A percentile compares a stretch with the other conserved stretches of the same genome.
These are phyloP conservation scores for Enteromius trimaculatus DNA, from an alignment of 2,797 vertebrate species.

Conservation along the genomic window DNA sequence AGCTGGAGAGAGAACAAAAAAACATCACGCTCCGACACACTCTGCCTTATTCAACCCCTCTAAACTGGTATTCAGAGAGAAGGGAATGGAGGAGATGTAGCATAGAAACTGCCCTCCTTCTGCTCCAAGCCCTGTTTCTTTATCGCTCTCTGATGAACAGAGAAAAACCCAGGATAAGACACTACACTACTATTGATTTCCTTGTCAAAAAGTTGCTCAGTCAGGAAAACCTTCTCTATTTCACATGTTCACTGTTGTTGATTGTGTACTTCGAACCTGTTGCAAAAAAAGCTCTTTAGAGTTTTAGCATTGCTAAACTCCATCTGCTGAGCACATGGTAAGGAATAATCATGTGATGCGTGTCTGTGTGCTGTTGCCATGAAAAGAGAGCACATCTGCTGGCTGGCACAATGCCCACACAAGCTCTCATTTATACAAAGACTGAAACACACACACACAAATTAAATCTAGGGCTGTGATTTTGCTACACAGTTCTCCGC, in stretches of 20 bases:
- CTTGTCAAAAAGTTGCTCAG: not conserved
- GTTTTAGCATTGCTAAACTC: slow-evolving; percentile 17
- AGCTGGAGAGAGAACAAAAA: slow-evolving; percentile 64
- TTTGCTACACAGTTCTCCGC: not conserved
- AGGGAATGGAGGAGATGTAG: slow-evolving; percentile 57
- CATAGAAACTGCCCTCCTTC: slow-evolving; percentile 61
- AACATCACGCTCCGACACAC: slow-evolving; percentile 40
- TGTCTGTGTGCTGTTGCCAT: slow-evolving; percentile 31
- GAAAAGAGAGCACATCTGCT: slow-evolving; percentile 39
- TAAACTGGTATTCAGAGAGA: slow-evolving; percentile 43
- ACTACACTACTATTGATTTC: not conserved
- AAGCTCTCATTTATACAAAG: slow-evolving; percentile 10
- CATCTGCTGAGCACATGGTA: slow-evolving; percentile 31
- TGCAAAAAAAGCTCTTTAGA: not conserved
- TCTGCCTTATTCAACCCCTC: slow-evolving; percentile 42
- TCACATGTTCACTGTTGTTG: not conserved
- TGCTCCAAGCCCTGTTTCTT: slow-evolving; percentile 18
- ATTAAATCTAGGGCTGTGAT: not conserved
- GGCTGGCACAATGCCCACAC: slow-evolving; percentile 39
- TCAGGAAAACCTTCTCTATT: not conserved
- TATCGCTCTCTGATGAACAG: slow-evolving; percentile 30
- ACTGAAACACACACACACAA: not conserved
- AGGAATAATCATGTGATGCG: slow-evolving; percentile 22
- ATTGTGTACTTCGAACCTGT: not conserved
- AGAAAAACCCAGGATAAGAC: slow-evolving; percentile 47